A percentile compares a stretch with the other conserved stretches of the same genome.
Conservation (phyloP, 2,888 invertebrate genomes). For the Trachelus troglodyta region DNA sequence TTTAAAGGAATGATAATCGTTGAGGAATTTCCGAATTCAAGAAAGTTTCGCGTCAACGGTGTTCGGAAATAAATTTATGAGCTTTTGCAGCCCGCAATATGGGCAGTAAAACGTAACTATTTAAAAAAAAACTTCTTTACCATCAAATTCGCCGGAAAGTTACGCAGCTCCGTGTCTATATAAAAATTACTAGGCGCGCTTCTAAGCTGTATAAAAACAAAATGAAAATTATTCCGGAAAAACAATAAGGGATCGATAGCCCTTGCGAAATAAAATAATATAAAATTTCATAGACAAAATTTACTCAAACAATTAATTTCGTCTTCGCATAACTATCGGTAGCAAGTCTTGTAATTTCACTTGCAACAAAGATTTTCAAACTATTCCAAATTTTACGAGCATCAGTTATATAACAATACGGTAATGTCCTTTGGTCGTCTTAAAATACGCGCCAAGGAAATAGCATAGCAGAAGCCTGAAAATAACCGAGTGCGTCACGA, state of each 20-base stretch:
- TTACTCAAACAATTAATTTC: not conserved
- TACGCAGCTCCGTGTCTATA: not conserved
- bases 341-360: not conserved
- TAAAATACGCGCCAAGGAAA: constrained; percentile 67
- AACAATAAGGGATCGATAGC: not conserved
- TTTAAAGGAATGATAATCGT: not conserved
- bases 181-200: not conserved
- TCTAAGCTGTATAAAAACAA: not conserved
- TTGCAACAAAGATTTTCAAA: not conserved
- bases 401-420: constrained; percentile 45
- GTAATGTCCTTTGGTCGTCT: constrained; percentile 58
- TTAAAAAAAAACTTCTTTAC: not conserved
- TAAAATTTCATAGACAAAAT: not conserved
- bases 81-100: not conserved
- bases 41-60: not conserved
- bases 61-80: not conserved
- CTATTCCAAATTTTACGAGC: not conserved
- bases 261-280: too few relatives aligned
- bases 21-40: not conserved
- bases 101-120: not conserved
- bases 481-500: constrained; percentile 58
- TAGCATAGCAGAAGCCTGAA: constrained; percentile 61
- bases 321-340: not conserved
- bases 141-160: not conserved
- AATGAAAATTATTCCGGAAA: not conserved